Conservation (phyloP, 2,113 vertebrate species). For the Apodemus sylvaticus region DNA sequence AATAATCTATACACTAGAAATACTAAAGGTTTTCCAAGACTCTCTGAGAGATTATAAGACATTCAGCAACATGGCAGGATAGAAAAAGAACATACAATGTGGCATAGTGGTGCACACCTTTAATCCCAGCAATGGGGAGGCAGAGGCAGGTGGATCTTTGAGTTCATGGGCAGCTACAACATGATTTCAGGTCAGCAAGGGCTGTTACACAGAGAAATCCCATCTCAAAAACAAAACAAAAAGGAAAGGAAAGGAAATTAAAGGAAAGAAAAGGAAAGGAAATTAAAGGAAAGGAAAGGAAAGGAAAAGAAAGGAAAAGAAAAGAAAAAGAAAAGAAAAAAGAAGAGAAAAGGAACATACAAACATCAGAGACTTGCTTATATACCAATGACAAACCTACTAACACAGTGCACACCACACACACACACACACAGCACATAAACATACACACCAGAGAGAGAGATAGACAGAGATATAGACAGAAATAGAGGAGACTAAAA, state of each 20-base stretch:
- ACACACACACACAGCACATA: background rate
- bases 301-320: too few relatives aligned
- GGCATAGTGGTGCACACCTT: fast-evolving
- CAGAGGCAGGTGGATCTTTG: background rate
- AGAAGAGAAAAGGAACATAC: background rate
- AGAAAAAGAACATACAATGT: background rate
- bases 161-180: background rate
- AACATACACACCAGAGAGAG: too few relatives aligned
- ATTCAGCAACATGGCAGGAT: background rate
- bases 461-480: background rate
- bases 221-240: background rate
- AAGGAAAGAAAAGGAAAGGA: too few relatives aligned
- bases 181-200: background rate
- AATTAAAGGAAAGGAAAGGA: too few relatives aligned
- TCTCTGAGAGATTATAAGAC: background rate
- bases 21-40: background rate
- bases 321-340: too few relatives aligned
- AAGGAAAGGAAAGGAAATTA: background rate
- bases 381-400: background rate
- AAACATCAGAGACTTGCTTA: background rate
- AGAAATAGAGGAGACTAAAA: background rate
- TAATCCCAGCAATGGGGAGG: background rate
- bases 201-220: background rate
- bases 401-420: background rate
- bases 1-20: background rate